These are phyloP conservation scores for Sminthurides aquaticus DNA, from an alignment of 2,888 invertebrate genomes.

Conservation along the genomic window DNA sequence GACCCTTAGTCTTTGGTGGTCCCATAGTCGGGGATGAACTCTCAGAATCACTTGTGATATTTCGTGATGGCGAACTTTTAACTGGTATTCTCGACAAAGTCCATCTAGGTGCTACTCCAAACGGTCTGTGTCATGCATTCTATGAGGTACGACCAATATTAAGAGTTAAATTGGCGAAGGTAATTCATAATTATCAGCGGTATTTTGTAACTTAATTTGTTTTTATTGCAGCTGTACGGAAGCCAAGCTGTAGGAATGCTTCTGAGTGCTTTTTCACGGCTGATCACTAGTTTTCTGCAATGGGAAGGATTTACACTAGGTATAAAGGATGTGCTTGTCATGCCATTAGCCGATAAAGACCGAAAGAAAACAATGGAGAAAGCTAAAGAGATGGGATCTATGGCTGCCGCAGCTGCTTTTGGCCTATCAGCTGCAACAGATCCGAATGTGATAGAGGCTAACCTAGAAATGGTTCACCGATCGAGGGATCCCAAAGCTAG, in stretches of 20 bases:
- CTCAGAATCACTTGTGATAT: constrained; percentile 86
- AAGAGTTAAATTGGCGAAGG: background rate
- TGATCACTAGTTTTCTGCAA: constrained; percentile 86
- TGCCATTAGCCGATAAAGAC: constrained; percentile 61
- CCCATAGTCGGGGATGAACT: constrained; percentile 53
- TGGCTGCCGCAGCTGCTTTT: constrained; percentile 62
- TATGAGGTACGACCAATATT: constrained; percentile 63
- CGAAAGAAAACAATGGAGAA: constrained; percentile 62
- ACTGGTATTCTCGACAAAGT: constrained; percentile 91
- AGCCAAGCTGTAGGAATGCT: constrained; percentile 72
- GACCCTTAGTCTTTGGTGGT: constrained; percentile 62
- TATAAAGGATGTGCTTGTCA: constrained; percentile 85
- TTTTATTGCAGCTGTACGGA: constrained; percentile 67
- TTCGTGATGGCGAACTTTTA: constrained; percentile 77
- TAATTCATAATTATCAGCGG: background rate
- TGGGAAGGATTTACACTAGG: constrained; percentile 89
- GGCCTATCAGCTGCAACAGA: constrained; percentile 59
- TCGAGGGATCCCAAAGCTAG: constrained; percentile 65
- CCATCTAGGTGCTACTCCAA: constrained; percentile 91
- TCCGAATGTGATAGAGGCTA: constrained; percentile 53
- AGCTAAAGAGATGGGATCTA: constrained; percentile 57
- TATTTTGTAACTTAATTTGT: background rate
- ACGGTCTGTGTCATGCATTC: constrained; percentile 87
- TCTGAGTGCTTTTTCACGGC: constrained; percentile 79
- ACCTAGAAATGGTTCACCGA: constrained; percentile 62